Evolutionary conservation across 2,888 invertebrate species (phyloP), one percentile per base, ranked within the genome.

Genomic region (Campoplex capitator): DNA sequence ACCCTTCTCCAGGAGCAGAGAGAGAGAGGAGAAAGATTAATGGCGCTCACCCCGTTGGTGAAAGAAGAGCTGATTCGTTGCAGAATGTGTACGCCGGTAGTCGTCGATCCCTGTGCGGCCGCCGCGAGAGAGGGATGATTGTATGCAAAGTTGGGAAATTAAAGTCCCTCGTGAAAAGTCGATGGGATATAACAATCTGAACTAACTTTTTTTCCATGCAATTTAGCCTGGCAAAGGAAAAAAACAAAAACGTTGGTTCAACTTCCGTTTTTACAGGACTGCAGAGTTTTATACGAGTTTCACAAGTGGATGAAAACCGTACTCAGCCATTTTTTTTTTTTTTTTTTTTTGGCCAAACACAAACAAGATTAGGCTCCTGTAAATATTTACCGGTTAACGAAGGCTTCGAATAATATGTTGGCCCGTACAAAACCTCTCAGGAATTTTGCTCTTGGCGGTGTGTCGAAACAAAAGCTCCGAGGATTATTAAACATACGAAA

Each of bases 141-240:
- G 68, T 58, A 68, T 82, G 75, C 23, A 68, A 75, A 82, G 76
- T 76, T 70, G 58, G 70, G 58, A 76, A 76, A 71, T 83, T 62
- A 48, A 70, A 70, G 58, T 76, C 67, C 51, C 56, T 73, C 23
- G 32, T 65, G 48, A 68, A 82, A 82, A 75, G 42, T 56, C 48
- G 28, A 45, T 75, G n/a, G 54, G 28, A 28, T 54, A 42, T 45
- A 54, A 54, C 81, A 32, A 42, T 51, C 32, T 13, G 62, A 58
- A 18, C 32, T 28, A 62, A 45, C 48, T 45, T 38, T 16, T 80
- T 28, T 35, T 16, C n/a, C 65, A 48, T 65, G 62, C 23, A 65
- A 48, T 76, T 28, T 65, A 18, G 62, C 56, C 42, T 16, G 6
- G 23, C 1, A 11, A 16, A 42, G 1, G 6, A 38, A 38, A 38